Evolutionary conservation across 2,888 invertebrate species (phyloP), one percentile per base, ranked within the genome.

Genomic region (Beris chalybata): DNA sequence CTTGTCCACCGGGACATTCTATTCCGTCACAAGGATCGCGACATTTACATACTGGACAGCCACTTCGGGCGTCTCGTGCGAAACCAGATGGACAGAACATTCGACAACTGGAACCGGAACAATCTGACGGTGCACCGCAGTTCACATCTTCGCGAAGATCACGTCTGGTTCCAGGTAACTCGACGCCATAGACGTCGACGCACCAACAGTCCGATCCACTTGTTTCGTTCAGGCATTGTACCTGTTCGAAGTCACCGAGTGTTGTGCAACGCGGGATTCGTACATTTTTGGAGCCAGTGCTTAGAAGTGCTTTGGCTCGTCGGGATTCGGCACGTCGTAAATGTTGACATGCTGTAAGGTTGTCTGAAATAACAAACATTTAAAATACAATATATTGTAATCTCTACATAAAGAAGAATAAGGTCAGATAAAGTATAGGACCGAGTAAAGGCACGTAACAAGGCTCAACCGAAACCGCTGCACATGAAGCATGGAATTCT

Each of bases 21-120:
- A 93, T 80, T 0, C 86, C 85, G 15, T 87, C 85, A 74, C 93
- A 93, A 0, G 93, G 92, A 78, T 93, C 92, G 5, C 90, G 83
- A 74, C 93, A 93, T 74, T 88, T 87, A 79, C 93, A 93, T 53
- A 89, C 82, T 0, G 90, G 88, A 74, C 93, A 93, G 5, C 93
- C 92, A 3, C 84, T 84, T 13, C 81, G 72, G 50, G 84, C 82
- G 74, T 91, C 84, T 57, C 87, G 80, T 71, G 90, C 87, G 77
- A 93, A 93, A 45, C 92, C 93, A 66, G 91, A 86, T 0, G 92
- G 90, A 73, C 93, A 93, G 70, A 92, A 86, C 93, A 93, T 93
- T 50, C 93, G 86, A 74, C 93, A 93, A 0, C 89, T 90, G 72
- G 90, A 90, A 0, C 90, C 90, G 0, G 90, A 87, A 75, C 93